Base-by-base conservation (phyloP, 2,888 invertebrate genomes). In the Temnothorax ravouxi region DNA sequence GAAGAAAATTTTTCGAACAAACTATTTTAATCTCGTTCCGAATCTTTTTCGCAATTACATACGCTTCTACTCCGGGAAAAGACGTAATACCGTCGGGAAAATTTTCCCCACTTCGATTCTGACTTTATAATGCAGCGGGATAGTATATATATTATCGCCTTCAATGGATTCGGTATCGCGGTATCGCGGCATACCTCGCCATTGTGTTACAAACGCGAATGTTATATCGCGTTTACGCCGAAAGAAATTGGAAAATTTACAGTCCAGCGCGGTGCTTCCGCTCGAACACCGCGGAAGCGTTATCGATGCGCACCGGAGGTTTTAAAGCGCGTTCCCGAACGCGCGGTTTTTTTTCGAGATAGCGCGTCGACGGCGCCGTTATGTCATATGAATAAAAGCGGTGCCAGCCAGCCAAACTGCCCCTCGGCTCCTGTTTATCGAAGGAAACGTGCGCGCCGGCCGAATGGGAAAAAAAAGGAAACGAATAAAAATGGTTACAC, bases 231-330 rank as follows among this genome's bases (percentile, higher is more conserved):
- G 72, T 38, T 59, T 34, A 18, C 21, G 71, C 59, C 34, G 72
- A 80, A 80, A 80, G 79, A 80, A 80, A 80, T 80, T 72, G 79
- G 59, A 71, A 80, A 80, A 80, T 80, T 72, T 71, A 80, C 79
- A 80, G 79, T 80, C 79, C 72, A 80, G 38, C 79, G 38, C 79
- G 38, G 47, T 56, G 38, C 71, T 80, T 80, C 79, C 79, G 79
- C 59, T 72, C 79, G 34, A 80, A 44, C 72, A 72, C 59, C 79
- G 71, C 79, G 79, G 59, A 79, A 79, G 47, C 52, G 75, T 52
- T 62, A 80, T 80, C 79, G 79, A 59, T 38, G 54, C 59, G 11
- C 34, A n/a, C 5, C 59, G 25, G 25, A 21, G 41, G 13, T 47
- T 80, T 80, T 61, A 47, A 56, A 71, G 59, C 71, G 66, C 66